phyloP scores from a whole-genome alignment of 1,140 invertebrate species.

The Drosophila pseudoananassae region DNA sequence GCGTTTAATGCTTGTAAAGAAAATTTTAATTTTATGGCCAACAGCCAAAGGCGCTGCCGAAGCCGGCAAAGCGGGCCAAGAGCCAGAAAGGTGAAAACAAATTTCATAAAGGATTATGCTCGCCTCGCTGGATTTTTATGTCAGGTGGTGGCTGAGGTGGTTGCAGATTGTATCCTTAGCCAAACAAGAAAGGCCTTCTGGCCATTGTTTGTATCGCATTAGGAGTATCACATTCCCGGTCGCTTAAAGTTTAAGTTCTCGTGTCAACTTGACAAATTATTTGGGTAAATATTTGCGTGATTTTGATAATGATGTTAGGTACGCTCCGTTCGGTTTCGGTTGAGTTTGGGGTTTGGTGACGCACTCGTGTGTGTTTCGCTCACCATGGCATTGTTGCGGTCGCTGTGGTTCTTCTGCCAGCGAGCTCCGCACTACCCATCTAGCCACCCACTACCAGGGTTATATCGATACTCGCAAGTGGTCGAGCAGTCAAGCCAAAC shows the following conservation, averaged over 20 bases:
- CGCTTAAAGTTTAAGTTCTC: constrained; percentile 61
- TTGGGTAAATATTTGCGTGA: constrained; percentile 81
- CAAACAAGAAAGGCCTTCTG: constrained; percentile 2
- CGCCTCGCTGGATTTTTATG: constrained; percentile 59
- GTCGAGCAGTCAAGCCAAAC: constrained; percentile 44
- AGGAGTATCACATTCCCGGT: neutral
- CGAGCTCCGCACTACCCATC: constrained; percentile 12
- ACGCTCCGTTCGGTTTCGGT: constrained; percentile 25
- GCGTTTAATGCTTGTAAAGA: constrained; percentile 83
- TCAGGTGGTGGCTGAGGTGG: neutral
- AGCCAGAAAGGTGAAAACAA: constrained; percentile 58
- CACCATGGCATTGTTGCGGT: constrained; percentile 50
- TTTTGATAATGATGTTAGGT: constrained; percentile 74
- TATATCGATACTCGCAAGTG: constrained; percentile 25
- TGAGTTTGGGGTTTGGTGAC: constrained; percentile 22
- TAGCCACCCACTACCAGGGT: neutral
- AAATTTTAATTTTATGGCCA: constrained; percentile 82
- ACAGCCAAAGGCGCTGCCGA: constrained; percentile 57
- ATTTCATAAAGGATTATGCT: constrained; percentile 76
- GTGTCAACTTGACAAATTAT: constrained; percentile 81
- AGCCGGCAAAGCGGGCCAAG: constrained; percentile 8
- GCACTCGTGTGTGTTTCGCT: constrained; percentile 20
- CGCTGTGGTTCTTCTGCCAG: constrained; percentile 61
- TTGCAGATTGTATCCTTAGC: constrained; percentile 9
- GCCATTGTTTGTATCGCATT: constrained; percentile 20